Evolutionary conservation across 2,888 invertebrate genomes (phyloP), one percentile per base, ranked within the genome.

Genomic region (Pimpla rufipes): DNA sequence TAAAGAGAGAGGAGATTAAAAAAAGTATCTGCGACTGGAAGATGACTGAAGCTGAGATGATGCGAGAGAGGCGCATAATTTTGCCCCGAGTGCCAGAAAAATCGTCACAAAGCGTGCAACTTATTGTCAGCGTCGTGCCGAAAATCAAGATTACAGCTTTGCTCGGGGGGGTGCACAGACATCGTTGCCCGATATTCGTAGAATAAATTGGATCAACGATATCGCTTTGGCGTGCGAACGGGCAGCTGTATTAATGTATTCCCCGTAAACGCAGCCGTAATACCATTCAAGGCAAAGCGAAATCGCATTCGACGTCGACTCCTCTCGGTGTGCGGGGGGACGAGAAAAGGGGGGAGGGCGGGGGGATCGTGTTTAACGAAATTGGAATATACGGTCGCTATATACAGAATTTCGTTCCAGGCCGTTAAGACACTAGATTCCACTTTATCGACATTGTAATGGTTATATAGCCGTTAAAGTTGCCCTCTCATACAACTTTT

Each of bases 401-500:
- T 90, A 92, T 91, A 90, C 90, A 89, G 92, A 92, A 91, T 92
- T 92, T 92, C 91, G 90, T 91, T 92, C 90, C 90, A 88, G 90
- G 88, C 90, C 91, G 90, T 91, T 91, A 91, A 92, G 91, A 91
- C 92, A 91, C 92, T 92, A 91, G 91, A 92, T 92, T 92, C 92
- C 90, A 91, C 91, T 92, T 92, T 92, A 92, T 92, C 91, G 90
- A 89, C 88, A 89, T 88, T 86, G 90, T 92, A 92, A 92, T 92
- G 92, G 92, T 92, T 92, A 92, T 92, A 92, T 90, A 91, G 92
- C 92, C 89, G 92, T 92, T 92, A 92, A 92, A 91, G 89, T 91
- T 90, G 90, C 90, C 92, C 93, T 84, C 93, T 94, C 93, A 92
- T 93, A 93, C 94, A 94, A 94, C 94, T 94, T 94, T 94, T 94